A percentile compares a stretch with the other conserved stretches of the same genome.
These are phyloP conservation scores for Drosophila obscura DNA, from an alignment of 1,140 invertebrate species.

Conservation along the genomic window DNA sequence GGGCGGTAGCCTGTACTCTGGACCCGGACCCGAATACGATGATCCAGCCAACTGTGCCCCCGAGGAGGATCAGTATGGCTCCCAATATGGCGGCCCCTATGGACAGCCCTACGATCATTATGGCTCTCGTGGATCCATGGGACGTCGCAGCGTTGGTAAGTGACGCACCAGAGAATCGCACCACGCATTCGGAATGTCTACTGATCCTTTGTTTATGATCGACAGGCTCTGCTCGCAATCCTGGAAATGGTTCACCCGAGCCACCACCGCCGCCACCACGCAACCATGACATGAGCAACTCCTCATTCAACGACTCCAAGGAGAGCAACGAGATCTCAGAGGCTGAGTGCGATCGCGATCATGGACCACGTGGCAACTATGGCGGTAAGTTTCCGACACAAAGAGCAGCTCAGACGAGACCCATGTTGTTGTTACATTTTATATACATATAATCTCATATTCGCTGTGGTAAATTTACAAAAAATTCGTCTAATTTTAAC, in stretches of 20 bases:
- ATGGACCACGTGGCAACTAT: conserved; percentile 89
- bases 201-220: no score
- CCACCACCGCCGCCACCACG: conserved; percentile 92
- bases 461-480: conserved; percentile 32
- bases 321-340: conserved; percentile 97
- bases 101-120: conserved; percentile 94
- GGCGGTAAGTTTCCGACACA: conserved; percentile 86
- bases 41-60: conserved; percentile 95
- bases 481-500: conserved; percentile 50
- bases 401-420: not conserved
- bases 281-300: conserved; percentile 89
- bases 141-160: conserved; percentile 86
- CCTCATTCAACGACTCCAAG: conserved; percentile 94
- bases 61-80: conserved; percentile 95
- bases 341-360: conserved; percentile 94
- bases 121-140: conserved; percentile 91
- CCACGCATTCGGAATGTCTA: not conserved
- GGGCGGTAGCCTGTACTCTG: conserved; percentile 82
- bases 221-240: conserved; percentile 88
- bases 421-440: not conserved
- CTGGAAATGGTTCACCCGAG: conserved; percentile 89
- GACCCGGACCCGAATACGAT: conserved; percentile 91
- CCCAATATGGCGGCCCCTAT: conserved; percentile 90
- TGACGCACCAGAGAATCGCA: conserved; percentile 17
- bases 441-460: conserved; percentile 12